Conservation (phyloP, 2,797 vertebrate genomes). For the Etheostoma perlongum region DNA sequence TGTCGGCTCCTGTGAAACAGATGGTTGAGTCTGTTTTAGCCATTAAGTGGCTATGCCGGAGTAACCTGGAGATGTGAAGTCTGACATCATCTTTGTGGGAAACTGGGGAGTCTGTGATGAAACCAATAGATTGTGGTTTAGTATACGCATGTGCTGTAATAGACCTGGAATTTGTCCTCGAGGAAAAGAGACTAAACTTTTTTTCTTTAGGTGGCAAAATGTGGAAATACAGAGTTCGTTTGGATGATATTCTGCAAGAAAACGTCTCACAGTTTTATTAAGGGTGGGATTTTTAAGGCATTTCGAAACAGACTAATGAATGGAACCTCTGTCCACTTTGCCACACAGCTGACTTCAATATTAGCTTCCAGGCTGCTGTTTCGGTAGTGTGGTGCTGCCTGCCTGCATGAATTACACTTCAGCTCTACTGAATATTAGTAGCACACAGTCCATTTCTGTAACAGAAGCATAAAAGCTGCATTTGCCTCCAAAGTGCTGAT, state of each 20-base stretch:
- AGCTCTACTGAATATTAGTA: constrained; percentile 51
- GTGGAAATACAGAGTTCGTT: constrained; percentile 26
- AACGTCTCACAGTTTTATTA: constrained; percentile 55
- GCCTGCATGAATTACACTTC: constrained; percentile 55
- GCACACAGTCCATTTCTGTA: constrained; percentile 63
- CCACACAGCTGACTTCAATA: constrained; percentile 69
- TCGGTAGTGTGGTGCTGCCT: constrained; percentile 49
- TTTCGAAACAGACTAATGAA: constrained; percentile 73
- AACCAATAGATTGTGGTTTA: constrained; percentile 29
- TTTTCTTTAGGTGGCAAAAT: constrained; percentile 11
- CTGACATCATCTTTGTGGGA: constrained; percentile 67
- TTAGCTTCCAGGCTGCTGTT: constrained; percentile 59
- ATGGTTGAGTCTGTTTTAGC: constrained; percentile 66
- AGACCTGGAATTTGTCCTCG: constrained; percentile 32
- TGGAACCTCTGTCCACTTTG: constrained; percentile 74
- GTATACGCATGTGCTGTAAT: constrained; percentile 21
- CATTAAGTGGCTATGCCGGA: constrained; percentile 52
- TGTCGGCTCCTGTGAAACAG: constrained; percentile 59
- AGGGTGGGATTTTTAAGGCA: constrained; percentile 49
- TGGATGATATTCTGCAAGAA: constrained; percentile 36
- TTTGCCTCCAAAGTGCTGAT: constrained; percentile 44
- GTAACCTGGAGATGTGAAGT: constrained; percentile 45
- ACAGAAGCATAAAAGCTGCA: constrained; percentile 55
- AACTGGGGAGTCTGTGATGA: constrained; percentile 51
- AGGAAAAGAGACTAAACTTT: constrained; percentile 8